Evolutionary conservation across 2,888 invertebrate species (phyloP).

Genomic region (Blera fallax): DNA sequence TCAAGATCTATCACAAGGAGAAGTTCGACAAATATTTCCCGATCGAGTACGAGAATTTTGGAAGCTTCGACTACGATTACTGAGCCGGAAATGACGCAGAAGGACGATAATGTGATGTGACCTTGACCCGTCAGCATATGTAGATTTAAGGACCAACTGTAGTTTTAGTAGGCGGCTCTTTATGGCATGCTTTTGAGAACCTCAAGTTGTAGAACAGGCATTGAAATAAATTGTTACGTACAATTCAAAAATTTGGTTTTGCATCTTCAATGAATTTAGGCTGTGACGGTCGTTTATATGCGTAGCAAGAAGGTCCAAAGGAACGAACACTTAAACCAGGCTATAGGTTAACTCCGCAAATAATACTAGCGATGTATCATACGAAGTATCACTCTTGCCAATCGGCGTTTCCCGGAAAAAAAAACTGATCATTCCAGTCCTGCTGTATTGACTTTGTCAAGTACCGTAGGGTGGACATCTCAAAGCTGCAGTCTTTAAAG

Average conservation of each 20-base stretch:
- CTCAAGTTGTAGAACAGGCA: background rate
- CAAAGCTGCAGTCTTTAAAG: too few relatives aligned
- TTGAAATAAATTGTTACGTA: slow-evolving; percentile 40
- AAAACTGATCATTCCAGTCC: too few relatives aligned
- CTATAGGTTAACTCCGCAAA: too few relatives aligned
- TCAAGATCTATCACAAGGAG: slow-evolving; percentile 77
- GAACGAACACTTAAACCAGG: too few relatives aligned
- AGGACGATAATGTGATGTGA: background rate
- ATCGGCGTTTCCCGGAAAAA: too few relatives aligned
- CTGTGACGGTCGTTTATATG: too few relatives aligned
- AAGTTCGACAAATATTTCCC: slow-evolving; percentile 51
- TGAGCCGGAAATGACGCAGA: slow-evolving; percentile 4
- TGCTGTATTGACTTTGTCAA: too few relatives aligned
- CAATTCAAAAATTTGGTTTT: background rate
- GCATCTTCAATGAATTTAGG: too few relatives aligned
- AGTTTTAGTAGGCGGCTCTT: background rate
- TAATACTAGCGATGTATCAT: too few relatives aligned
- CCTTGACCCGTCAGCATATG: background rate
- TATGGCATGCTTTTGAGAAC: background rate
- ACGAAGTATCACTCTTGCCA: too few relatives aligned
- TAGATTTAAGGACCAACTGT: background rate
- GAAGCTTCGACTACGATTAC: slow-evolving; percentile 77
- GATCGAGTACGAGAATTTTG: slow-evolving; percentile 75
- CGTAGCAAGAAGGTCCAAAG: too few relatives aligned
- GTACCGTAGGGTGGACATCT: too few relatives aligned